Conservation (phyloP, 2,888 invertebrate genomes). For the Ceriagrion tenellum region DNA sequence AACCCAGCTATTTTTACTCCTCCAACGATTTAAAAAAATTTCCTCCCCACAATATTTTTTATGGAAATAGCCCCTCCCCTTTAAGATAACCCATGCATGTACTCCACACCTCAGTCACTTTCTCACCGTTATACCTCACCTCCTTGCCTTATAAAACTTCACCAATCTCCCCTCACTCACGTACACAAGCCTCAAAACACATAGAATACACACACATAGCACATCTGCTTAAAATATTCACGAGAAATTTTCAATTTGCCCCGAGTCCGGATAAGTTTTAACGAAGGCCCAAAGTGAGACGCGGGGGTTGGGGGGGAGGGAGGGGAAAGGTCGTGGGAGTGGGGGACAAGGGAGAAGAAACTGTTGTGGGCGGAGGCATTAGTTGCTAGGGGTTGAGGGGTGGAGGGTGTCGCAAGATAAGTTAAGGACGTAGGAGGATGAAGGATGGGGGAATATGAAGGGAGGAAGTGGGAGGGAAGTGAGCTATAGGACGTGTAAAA, state of each 20-base stretch:
- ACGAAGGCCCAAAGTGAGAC: slow-evolving; percentile 60
- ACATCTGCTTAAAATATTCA: slow-evolving; percentile 61
- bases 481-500: neutral
- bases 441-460: neutral
- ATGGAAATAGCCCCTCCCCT: neutral
- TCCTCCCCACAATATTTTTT: neutral
- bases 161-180: neutral
- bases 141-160: slow-evolving; percentile 25
- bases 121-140: neutral
- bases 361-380: too few species aligned
- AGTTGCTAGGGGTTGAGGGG: neutral
- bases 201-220: neutral
- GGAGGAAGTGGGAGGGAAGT: neutral
- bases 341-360: neutral
- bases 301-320: neutral
- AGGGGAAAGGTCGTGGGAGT: too few species aligned
- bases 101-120: neutral
- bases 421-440: neutral
- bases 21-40: too few species aligned
- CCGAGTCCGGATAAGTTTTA: slow-evolving; percentile 65
- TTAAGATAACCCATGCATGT: neutral
- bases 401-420: neutral
- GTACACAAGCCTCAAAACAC: neutral
- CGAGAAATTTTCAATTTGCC: slow-evolving; percentile 64
- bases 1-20: too few species aligned